Evolutionary conservation across 2,113 vertebrate species (phyloP).

Genomic region (Isichthys henryi): DNA sequence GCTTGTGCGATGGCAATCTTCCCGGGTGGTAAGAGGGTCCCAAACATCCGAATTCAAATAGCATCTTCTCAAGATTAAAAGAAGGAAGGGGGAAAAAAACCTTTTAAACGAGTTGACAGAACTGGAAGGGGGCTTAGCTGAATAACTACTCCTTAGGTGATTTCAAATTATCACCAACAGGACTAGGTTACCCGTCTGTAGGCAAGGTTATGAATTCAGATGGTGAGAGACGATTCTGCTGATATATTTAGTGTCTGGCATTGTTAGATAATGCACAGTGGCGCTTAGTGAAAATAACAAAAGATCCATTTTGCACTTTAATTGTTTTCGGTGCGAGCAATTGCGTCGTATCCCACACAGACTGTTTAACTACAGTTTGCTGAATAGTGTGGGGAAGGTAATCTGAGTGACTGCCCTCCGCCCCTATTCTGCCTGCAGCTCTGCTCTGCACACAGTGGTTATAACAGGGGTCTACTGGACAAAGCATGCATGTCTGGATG

Average conservation of each 20-base stretch:
- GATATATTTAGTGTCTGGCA: neutral
- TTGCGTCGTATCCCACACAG: neutral
- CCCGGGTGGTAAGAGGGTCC: neutral
- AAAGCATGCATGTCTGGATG: neutral
- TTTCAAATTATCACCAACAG: constrained; percentile 10
- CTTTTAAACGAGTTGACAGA: neutral
- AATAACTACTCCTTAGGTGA: constrained; percentile 4
- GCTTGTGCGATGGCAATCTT: neutral
- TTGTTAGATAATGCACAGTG: neutral
- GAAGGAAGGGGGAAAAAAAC: neutral
- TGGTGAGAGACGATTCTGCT: neutral
- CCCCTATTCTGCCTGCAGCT: neutral
- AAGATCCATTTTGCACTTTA: constrained; percentile 1
- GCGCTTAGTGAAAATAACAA: neutral
- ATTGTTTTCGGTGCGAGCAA: neutral
- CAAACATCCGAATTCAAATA: constrained; percentile 1
- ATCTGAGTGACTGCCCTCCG: neutral
- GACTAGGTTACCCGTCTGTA: neutral
- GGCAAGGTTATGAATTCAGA: constrained; percentile 13
- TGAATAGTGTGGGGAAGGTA: neutral
- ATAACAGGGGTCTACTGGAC: neutral
- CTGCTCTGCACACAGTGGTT: neutral
- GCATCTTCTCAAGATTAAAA: neutral
- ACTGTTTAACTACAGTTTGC: neutral
- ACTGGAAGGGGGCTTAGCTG: neutral